Conservation (phyloP, 2,113 vertebrate genomes). For the Haplochromis burtoni region DNA sequence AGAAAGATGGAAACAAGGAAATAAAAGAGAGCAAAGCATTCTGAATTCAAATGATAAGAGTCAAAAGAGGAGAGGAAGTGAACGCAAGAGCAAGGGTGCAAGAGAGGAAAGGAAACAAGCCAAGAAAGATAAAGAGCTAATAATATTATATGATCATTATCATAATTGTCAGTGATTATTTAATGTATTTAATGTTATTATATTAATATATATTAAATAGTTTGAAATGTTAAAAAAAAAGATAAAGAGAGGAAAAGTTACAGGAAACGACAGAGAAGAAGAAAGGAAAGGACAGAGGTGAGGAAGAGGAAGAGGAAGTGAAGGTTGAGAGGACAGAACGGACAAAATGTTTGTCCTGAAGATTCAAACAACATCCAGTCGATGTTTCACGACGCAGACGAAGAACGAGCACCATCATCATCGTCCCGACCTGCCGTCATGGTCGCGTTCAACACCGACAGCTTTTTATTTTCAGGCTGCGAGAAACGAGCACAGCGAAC, state of each 20-base stretch:
- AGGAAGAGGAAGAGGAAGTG: background rate
- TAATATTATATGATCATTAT: background rate
- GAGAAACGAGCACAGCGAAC: background rate
- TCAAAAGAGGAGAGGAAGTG: background rate
- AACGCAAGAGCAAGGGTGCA: background rate
- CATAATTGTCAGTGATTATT: background rate
- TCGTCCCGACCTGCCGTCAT: fast-evolving
- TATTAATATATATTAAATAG: fast-evolving
- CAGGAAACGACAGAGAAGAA: background rate
- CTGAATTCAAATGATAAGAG: background rate
- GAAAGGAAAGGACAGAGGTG: background rate
- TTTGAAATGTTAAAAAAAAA: background rate
- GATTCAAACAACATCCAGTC: background rate
- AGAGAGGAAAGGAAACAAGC: background rate
- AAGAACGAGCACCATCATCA: background rate
- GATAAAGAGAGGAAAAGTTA: fast-evolving
- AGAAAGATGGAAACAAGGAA: background rate
- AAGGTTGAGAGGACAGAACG: background rate
- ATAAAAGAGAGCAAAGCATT: background rate
- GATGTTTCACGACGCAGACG: fast-evolving
- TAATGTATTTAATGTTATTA: background rate
- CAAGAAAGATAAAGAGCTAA: background rate
- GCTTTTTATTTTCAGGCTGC: background rate
- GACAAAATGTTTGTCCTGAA: background rate
- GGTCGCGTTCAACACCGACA: background rate